A percentile compares a stretch with the other conserved stretches of the same genome.
phyloP scores from a whole-genome alignment of 2,113 vertebrate species.

The Alouatta palliata region DNA sequence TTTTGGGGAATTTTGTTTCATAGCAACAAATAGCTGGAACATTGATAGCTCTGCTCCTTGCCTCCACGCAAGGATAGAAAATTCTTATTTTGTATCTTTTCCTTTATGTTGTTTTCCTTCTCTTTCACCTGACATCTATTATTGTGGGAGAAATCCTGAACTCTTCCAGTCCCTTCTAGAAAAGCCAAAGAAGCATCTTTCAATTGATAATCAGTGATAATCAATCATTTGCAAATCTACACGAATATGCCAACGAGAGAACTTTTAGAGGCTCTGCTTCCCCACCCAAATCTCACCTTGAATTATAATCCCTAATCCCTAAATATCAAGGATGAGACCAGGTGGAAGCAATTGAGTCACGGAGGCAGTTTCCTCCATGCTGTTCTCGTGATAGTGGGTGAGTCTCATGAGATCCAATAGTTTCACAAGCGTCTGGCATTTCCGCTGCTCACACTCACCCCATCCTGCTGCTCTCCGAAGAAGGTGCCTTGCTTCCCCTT shows the following conservation, averaged over 20 bases:
- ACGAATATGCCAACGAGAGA: background rate
- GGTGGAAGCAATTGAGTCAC: too few relatives aligned
- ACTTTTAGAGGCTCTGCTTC: fast-evolving
- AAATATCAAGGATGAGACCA: too few relatives aligned
- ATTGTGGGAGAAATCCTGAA: background rate
- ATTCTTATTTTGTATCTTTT: background rate
- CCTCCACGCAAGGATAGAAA: fast-evolving
- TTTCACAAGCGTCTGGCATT: too few relatives aligned
- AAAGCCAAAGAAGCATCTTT: background rate
- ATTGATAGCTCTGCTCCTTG: fast-evolving
- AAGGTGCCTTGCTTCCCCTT: too few relatives aligned
- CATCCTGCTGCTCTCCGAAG: too few relatives aligned
- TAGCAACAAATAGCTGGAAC: background rate
- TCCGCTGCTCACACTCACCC: too few relatives aligned
- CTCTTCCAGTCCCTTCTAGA: background rate
- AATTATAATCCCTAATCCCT: too few relatives aligned
- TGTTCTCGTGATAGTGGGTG: too few relatives aligned
- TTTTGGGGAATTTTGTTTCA: background rate
- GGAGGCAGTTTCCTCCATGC: too few relatives aligned
- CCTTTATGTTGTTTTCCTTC: background rate
- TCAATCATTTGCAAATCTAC: background rate
- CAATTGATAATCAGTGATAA: too few relatives aligned
- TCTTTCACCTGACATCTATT: background rate
- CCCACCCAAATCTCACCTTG: too few relatives aligned
- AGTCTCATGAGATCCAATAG: too few relatives aligned